Conservation (phyloP, 2,113 vertebrate genomes). For the Sapayoa aenigma region DNA sequence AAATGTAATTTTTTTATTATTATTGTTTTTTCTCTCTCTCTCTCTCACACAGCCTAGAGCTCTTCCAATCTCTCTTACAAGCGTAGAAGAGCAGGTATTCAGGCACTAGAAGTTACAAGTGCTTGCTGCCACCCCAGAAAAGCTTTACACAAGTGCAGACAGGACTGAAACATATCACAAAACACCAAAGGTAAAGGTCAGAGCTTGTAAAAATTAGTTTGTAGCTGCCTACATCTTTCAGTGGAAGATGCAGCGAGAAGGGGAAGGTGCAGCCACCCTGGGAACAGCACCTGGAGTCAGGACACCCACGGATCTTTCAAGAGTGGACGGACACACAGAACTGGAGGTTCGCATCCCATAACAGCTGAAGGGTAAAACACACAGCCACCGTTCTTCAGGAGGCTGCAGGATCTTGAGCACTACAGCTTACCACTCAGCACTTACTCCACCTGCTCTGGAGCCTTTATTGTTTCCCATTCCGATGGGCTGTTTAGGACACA, state of each 20-base stretch:
- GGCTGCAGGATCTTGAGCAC: not conserved
- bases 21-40: not conserved
- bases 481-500: not conserved
- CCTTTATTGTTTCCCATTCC: not conserved
- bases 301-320: not conserved
- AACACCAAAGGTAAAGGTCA: not conserved
- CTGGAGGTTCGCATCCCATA: not conserved
- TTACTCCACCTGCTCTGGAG: not conserved
- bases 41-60: not conserved
- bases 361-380: not conserved
- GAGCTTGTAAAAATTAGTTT: not conserved
- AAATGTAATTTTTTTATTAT: not conserved
- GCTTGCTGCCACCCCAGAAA: not conserved
- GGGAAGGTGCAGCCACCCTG: not conserved
- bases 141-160: not conserved
- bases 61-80: not conserved
- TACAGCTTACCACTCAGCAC: not conserved
- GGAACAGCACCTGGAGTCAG: not conserved
- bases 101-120: not conserved
- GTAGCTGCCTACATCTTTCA: not conserved
- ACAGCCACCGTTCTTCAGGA: not conserved
- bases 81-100: not conserved
- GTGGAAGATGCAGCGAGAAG: not conserved
- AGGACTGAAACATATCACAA: not conserved
- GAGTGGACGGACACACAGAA: not conserved